Base-by-base conservation (phyloP, 2,888 invertebrate species). In the Acronicta aceris region DNA sequence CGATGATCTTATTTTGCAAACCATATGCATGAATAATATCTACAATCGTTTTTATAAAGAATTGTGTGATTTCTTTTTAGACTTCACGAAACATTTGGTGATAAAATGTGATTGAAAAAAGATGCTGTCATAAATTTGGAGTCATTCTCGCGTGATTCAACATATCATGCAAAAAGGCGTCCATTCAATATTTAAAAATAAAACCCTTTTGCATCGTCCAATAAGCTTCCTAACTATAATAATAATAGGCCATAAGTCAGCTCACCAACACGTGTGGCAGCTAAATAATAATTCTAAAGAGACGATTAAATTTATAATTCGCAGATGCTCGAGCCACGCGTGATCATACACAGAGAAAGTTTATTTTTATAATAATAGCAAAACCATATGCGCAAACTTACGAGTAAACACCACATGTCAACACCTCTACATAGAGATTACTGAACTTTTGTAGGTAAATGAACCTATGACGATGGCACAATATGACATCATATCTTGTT, bases 341-440 rank as follows among this genome's bases (percentile, higher is more conserved):
- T 89, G 89, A 89, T 87, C 88, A 76, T 83, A 83, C 83, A 83
- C 81, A 88, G 90, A 90, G 94, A 94, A 94, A 94, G 94, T 94
- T 94, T 94, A 94, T 94, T 94, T 93, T 93, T 93, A 90, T 91
- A 93, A 94, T 93, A 94, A 93, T 94, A 94, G 93, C 93, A 81
- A 89, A 89, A 82, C 90, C 93, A 94, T 83, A 92, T 94, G 94
- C 87, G 90, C 87, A 74, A 85, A 83, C 77, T 73, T 70, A 67
- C 77, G 70, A 84, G 81, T 79, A 85, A 87, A 87, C 88, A 88
- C 88, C 94, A 94, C 89, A 93, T 94, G 94, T 88, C 88, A 88
- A 82, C 84, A 91, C 89, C 89, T 89, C 76, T 76, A 68, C 77
- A 76, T 86, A 82, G 86, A 84, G 90, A 90, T 84, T 91, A 92